Conservation (phyloP, 2,888 invertebrate genomes). For the Drosophila ezoana region DNA sequence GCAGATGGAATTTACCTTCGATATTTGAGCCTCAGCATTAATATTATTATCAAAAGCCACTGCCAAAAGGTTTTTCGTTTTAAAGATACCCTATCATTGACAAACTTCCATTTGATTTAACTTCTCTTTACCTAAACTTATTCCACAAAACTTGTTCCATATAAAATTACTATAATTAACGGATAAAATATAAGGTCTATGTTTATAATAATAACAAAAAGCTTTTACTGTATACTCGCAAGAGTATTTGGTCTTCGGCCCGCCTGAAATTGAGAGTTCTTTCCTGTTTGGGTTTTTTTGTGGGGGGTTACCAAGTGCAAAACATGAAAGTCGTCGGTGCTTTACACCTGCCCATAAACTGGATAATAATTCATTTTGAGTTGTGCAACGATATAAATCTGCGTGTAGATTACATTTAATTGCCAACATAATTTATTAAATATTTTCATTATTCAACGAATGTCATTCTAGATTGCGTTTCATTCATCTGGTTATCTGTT, state of each 20-base stretch:
- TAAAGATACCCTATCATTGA: too few relatives aligned
- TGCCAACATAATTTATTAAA: conserved; percentile 13
- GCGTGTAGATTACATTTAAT: conserved; percentile 24
- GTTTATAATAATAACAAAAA: too few relatives aligned
- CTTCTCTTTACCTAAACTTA: too few relatives aligned
- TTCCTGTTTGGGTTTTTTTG: conserved; percentile 7
- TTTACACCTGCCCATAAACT: conserved; percentile 31
- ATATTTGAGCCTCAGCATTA: too few relatives aligned
- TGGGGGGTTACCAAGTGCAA: conserved; percentile 4
- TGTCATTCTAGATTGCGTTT: conserved; percentile 31
- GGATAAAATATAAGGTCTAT: too few relatives aligned
- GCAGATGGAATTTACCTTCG: too few relatives aligned
- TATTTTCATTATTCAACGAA: conserved; percentile 19
- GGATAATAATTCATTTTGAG: conserved; percentile 50
- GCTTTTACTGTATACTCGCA: too few relatives aligned
- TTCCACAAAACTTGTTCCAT: too few relatives aligned
- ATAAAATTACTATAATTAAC: too few relatives aligned
- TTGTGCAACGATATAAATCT: conserved; percentile 30
- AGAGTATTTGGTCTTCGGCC: not conserved
- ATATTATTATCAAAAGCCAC: too few relatives aligned
- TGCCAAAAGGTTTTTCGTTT: too few relatives aligned
- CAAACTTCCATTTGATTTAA: too few relatives aligned
- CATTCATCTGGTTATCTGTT: conserved; percentile 10
- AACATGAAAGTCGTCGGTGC: conserved; percentile 16
- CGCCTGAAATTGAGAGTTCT: not conserved